Percentiles rank a stretch among this genome's conserved stretches.
phyloP scores from a whole-genome alignment of 2,113 vertebrate genomes.

The Lagopus leucura region DNA sequence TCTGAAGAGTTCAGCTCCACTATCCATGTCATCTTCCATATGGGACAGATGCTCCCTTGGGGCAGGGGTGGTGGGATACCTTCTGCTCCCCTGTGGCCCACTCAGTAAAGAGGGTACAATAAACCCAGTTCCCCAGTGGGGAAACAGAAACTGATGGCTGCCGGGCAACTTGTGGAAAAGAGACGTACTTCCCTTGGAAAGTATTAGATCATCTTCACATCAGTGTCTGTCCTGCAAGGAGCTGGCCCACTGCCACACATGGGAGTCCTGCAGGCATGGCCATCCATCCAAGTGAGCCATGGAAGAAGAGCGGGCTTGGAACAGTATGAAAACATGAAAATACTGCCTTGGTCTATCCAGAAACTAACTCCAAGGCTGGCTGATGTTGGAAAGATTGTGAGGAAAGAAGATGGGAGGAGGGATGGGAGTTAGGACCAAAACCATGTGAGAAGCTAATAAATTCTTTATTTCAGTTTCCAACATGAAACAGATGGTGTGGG shows the following conservation, averaged over 20 bases:
- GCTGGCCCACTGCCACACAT: neutral
- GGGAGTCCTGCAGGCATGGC: neutral
- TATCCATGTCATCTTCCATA: neutral
- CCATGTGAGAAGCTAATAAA: neutral
- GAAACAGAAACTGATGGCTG: neutral
- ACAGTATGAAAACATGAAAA: neutral
- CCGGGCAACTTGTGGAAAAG: fast-evolving
- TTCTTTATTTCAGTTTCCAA: neutral
- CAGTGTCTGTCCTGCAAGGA: neutral
- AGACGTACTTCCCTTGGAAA: neutral
- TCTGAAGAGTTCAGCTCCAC: neutral
- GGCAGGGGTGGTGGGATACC: neutral
- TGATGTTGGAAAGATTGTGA: neutral
- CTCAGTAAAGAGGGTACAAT: neutral
- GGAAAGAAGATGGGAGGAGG: neutral
- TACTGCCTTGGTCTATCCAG: neutral
- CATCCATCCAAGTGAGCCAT: fast-evolving
- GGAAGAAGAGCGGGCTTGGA: neutral
- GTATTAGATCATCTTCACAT: neutral
- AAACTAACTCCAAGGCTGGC: neutral
- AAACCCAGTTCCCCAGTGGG: neutral
- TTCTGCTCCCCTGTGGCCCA: neutral
- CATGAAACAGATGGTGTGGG: neutral
- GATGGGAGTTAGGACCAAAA: neutral
- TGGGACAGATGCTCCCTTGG: fast-evolving